Evolutionary conservation across 2,888 invertebrate genomes (phyloP).

Genomic region (Rhodophaea formosa): DNA sequence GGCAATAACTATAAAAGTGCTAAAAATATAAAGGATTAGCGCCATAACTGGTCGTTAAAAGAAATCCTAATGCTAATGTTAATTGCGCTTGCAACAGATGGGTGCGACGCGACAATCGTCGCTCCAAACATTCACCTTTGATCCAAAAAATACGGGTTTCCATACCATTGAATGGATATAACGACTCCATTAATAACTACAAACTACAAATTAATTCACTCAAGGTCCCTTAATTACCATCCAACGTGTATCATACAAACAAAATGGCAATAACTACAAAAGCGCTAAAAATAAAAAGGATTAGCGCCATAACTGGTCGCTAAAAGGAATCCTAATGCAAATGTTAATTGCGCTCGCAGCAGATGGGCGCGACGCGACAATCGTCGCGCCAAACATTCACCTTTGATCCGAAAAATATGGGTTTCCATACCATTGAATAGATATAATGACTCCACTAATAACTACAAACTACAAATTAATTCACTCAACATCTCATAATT

Average conservation of each 20-base stretch:
- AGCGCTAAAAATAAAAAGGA: no score
- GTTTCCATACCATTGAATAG: not conserved
- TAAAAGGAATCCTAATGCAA: slow-evolving; percentile 62
- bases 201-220: no score
- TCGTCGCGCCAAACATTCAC: slow-evolving; percentile 76
- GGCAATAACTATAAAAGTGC: no score
- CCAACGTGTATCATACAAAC: no score
- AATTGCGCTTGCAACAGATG: slow-evolving; percentile 76
- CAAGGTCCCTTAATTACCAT: no score
- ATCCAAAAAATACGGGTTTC: no score
- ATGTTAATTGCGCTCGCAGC: slow-evolving; percentile 72
- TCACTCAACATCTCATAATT: not conserved
- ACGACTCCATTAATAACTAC: no score
- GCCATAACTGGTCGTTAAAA: slow-evolving; percentile 31
- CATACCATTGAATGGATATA: no score
- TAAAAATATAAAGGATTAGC: not conserved
- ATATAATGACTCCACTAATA: no score
- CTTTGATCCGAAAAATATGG: no score
- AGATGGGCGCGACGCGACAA: slow-evolving; percentile 74
- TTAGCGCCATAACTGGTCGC: slow-evolving; percentile 1
- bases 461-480: not conserved
- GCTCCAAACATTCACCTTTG: slow-evolving; percentile 75
- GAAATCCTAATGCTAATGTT: slow-evolving; percentile 67
- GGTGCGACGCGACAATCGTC: slow-evolving; percentile 72
- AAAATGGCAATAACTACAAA: no score